A percentile compares a stretch with the other conserved stretches of the same genome.
Conservation (phyloP, 2,888 invertebrate species). For the Maniola hyperantus region DNA sequence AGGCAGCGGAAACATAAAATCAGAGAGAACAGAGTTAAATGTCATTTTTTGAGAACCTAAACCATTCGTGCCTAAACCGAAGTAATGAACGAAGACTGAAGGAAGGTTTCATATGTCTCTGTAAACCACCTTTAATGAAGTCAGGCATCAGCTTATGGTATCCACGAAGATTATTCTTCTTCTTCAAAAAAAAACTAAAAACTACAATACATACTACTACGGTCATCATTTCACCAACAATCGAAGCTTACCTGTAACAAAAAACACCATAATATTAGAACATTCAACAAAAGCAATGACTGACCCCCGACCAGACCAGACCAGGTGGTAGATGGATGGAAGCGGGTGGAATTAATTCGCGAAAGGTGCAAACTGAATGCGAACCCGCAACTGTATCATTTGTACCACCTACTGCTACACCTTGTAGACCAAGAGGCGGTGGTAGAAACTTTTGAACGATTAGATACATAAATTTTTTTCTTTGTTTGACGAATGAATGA, state of each 20-base stretch:
- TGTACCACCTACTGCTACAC: slow-evolving; percentile 10
- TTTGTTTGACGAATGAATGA: too few relatives aligned
- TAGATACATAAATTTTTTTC: too few relatives aligned
- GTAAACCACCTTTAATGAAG: too few relatives aligned
- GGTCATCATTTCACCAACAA: slow-evolving; percentile 1
- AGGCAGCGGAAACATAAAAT: too few relatives aligned
- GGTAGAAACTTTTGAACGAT: background rate
- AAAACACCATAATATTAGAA: slow-evolving; percentile 40
- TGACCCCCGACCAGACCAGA: slow-evolving; percentile 33
- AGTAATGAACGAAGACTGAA: too few relatives aligned
- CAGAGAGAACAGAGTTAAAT: too few relatives aligned
- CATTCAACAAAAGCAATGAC: slow-evolving; percentile 32
- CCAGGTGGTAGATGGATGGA: slow-evolving; percentile 36
- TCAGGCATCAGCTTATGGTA: too few relatives aligned
- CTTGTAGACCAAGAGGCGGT: background rate
- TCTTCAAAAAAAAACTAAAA: too few relatives aligned
- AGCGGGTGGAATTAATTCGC: slow-evolving; percentile 28
- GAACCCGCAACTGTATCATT: slow-evolving; percentile 34
- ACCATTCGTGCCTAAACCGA: too few relatives aligned
- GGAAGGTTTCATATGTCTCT: too few relatives aligned
- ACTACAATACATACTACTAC: background rate
- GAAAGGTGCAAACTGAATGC: slow-evolving; percentile 41
- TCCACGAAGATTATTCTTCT: too few relatives aligned
- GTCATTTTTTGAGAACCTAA: too few relatives aligned
- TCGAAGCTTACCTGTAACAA: slow-evolving; percentile 43